These are phyloP conservation scores for Steromphala cineraria DNA, from an alignment of 2,888 invertebrate genomes.

Conservation along the genomic window DNA sequence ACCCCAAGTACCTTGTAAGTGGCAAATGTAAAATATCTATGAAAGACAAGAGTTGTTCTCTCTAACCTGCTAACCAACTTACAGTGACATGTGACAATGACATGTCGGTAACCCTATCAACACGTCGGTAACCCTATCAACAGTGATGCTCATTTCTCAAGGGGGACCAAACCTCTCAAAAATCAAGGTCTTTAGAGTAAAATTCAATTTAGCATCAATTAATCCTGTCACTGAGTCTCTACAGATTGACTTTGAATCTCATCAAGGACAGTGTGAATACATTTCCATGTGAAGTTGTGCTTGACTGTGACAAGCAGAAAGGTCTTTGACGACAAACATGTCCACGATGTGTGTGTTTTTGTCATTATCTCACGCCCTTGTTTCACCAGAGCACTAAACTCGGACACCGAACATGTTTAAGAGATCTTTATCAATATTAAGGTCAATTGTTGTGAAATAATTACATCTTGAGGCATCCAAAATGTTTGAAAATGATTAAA, in stretches of 20 bases:
- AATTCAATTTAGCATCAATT: slow-evolving; percentile 1
- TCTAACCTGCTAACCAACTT: too few species aligned
- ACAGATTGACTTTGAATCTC: not conserved
- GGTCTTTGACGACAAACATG: not conserved
- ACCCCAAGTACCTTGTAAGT: too few species aligned
- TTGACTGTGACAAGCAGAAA: not conserved
- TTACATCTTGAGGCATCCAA: too few species aligned
- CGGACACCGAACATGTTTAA: not conserved
- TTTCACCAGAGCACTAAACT: not conserved
- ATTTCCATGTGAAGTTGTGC: slow-evolving; percentile 7
- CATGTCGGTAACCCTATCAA: too few species aligned
- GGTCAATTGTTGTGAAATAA: too few species aligned
- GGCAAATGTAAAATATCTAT: too few species aligned
- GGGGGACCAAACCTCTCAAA: not conserved
- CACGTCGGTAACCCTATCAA: too few species aligned
- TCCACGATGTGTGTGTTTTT: not conserved
- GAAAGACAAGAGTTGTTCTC: too few species aligned
- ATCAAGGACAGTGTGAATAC: not conserved
- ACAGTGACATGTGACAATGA: too few species aligned
- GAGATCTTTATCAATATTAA: too few species aligned
- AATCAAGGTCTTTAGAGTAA: not conserved
- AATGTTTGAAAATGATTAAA: too few species aligned
- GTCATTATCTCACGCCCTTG: not conserved
- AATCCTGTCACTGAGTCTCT: not conserved
- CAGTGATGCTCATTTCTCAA: too few species aligned